A percentile compares a stretch with the other conserved stretches of the same genome.
These are phyloP conservation scores for Drosophila koepferae DNA, from an alignment of 2,888 invertebrate species.

Conservation along the genomic window DNA sequence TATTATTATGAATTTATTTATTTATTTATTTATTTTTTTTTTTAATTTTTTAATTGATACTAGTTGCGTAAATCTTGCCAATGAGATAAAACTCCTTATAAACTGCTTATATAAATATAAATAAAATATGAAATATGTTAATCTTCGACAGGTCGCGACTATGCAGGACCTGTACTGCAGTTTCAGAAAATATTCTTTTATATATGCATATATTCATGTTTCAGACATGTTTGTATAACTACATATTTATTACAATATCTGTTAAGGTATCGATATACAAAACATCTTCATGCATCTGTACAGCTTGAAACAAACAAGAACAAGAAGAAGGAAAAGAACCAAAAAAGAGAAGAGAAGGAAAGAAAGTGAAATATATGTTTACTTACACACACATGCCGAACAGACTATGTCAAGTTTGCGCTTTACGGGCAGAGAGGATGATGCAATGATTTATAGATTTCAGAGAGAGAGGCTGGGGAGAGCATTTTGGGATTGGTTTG, in stretches of 20 bases:
- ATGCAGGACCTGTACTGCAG: too few species aligned
- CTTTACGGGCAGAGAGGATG: not conserved
- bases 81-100: too few species aligned
- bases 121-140: too few species aligned
- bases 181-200: too few species aligned
- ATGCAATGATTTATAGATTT: not conserved
- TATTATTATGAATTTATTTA: too few species aligned
- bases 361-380: not conserved
- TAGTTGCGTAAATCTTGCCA: too few species aligned
- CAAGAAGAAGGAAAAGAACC: too few species aligned
- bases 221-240: not conserved
- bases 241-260: not conserved
- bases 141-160: too few species aligned
- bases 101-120: too few species aligned
- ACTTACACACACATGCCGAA: slow-evolving; percentile 13
- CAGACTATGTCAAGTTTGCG: not conserved
- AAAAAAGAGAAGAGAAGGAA: not conserved
- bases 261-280: not conserved
- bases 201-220: too few species aligned
- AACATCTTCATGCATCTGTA: not conserved
- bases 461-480: not conserved
- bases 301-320: not conserved
- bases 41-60: too few species aligned
- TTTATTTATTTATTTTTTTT: too few species aligned
- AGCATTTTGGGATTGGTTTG: not conserved